Evolutionary conservation across 2,797 vertebrate species (phyloP).

Genomic region (Chaetophractus vellerosus): DNA sequence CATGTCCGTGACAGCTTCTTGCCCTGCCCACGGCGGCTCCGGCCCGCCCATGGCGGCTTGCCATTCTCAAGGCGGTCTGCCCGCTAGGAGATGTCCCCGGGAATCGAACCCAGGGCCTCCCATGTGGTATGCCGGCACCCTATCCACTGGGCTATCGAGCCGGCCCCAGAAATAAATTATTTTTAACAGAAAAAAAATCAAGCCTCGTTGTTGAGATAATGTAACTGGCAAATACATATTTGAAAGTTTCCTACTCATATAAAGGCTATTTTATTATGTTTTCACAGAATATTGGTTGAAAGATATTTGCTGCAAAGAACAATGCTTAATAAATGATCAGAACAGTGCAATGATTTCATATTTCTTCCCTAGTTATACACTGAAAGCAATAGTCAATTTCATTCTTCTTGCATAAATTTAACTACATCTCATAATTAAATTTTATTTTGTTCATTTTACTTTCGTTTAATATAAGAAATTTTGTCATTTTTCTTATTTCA

Average conservation of each 20-base stretch:
- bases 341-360: neutral
- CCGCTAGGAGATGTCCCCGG: too few species aligned
- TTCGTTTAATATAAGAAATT: neutral
- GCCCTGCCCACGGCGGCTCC: too few species aligned
- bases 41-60: too few species aligned
- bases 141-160: too few species aligned
- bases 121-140: too few species aligned
- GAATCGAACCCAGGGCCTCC: too few species aligned
- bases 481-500: constrained; percentile 28
- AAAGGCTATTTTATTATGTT: too few species aligned
- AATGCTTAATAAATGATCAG: neutral
- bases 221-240: neutral
- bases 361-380: neutral
- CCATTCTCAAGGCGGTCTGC: too few species aligned
- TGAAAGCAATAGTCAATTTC: neutral
- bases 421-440: neutral
- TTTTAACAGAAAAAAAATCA: neutral
- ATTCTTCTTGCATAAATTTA: neutral
- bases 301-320: neutral
- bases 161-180: neutral
- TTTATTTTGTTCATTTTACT: constrained; percentile 27
- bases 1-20: too few species aligned
- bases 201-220: neutral
- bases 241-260: too few species aligned
- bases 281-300: neutral